Percentiles rank a stretch among this genome's conserved stretches.
These are phyloP conservation scores for Ginglymostoma cirratum DNA, from an alignment of 2,113 vertebrate genomes.

Conservation along the genomic window DNA sequence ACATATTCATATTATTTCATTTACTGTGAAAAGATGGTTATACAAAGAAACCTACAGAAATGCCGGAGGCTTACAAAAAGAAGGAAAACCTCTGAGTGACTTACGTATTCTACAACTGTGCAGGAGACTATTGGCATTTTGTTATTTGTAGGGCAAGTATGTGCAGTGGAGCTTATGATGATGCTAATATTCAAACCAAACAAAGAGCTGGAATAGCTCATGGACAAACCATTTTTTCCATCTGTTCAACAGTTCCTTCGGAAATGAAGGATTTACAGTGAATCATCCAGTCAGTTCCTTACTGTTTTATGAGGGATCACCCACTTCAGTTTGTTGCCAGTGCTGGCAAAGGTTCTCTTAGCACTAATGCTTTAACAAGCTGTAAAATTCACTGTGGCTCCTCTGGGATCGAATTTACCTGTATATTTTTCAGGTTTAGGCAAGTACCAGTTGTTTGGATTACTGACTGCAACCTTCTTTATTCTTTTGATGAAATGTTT, in stretches of 20 bases:
- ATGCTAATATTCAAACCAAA: not conserved
- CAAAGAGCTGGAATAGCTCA: not conserved
- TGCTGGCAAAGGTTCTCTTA: slow-evolving; percentile 4
- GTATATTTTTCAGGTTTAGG: slow-evolving; percentile 12
- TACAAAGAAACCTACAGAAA: not conserved
- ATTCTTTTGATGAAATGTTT: not conserved
- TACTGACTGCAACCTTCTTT: not conserved
- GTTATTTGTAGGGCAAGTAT: not conserved
- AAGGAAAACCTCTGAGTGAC: not conserved
- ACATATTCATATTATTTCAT: not conserved
- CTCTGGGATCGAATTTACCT: slow-evolving; percentile 12
- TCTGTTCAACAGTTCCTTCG: slow-evolving; percentile 17
- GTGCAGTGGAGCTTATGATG: not conserved
- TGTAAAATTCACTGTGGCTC: not conserved
- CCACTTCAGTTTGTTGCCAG: slow-evolving; percentile 29
- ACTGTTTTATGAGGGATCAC: slow-evolving; percentile 30
- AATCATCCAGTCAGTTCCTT: slow-evolving; percentile 30
- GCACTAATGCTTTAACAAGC: slow-evolving; percentile 1
- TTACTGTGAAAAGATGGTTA: not conserved
- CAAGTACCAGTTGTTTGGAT: not conserved
- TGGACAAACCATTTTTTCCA: slow-evolving; percentile 29
- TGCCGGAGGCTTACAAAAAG: not conserved
- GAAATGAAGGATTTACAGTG: slow-evolving; percentile 26
- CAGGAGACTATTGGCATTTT: not conserved
- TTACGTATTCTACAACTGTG: not conserved